Conservation (phyloP, 2,888 invertebrate genomes). For the Heliconius sara region DNA sequence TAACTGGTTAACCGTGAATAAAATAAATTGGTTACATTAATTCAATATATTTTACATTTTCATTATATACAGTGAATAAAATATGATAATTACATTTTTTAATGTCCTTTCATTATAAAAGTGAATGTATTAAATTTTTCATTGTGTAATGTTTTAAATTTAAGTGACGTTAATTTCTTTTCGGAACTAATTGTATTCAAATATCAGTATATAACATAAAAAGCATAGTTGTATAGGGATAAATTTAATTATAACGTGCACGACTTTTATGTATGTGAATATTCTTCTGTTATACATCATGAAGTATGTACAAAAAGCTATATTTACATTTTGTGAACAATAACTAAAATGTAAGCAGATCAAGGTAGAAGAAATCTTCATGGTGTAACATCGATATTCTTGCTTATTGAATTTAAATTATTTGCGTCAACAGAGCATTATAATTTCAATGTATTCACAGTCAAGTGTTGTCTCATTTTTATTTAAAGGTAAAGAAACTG, state of each 20-base stretch:
- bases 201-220: not conserved
- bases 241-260: not conserved
- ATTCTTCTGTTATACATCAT: not conserved
- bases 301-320: not conserved
- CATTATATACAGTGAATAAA: not conserved
- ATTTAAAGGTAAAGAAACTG: conserved; percentile 25
- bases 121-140: not conserved
- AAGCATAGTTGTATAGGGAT: not conserved
- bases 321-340: not conserved
- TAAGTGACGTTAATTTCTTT: not conserved
- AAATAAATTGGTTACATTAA: conserved; percentile 53
- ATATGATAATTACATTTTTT: not conserved
- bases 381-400: conserved; percentile 60
- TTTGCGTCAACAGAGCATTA: conserved; percentile 68
- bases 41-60: not conserved
- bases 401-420: conserved; percentile 65
- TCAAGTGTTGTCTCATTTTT: conserved; percentile 41
- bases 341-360: conserved; percentile 55
- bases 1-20: conserved; percentile 58
- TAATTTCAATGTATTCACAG: conserved; percentile 55
- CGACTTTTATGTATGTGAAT: not conserved
- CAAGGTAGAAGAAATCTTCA: conserved; percentile 67
- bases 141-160: not conserved
- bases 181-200: not conserved
- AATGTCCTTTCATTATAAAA: not conserved